A percentile compares a stretch with the other conserved stretches of the same genome.
phyloP scores from a whole-genome alignment of 2,797 vertebrate genomes.

The Schizopygopsis pylzovi region DNA sequence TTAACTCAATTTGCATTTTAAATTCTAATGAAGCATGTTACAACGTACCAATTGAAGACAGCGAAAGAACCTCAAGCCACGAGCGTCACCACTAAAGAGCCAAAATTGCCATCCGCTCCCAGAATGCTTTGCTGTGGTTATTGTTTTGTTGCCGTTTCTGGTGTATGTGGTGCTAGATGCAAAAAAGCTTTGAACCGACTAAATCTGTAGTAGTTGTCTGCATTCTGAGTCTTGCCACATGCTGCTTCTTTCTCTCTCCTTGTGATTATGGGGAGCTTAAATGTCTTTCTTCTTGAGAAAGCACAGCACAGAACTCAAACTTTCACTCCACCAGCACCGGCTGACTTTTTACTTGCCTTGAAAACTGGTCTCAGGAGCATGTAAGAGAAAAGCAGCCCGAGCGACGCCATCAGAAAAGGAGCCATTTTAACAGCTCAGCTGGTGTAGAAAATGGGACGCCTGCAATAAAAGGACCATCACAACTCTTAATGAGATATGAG shows the following conservation, averaged over 20 bases:
- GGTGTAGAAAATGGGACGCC: constrained; percentile 30
- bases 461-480: constrained; percentile 27
- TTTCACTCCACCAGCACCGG: constrained; percentile 27
- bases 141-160: constrained; percentile 24
- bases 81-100: background rate
- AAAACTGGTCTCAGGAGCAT: constrained; percentile 26
- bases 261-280: constrained; percentile 47
- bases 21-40: constrained; percentile 17
- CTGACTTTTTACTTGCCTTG: constrained; percentile 30
- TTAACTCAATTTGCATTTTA: background rate
- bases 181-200: constrained; percentile 28
- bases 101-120: background rate
- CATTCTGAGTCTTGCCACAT: constrained; percentile 22
- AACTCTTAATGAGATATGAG: constrained; percentile 49
- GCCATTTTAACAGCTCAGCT: constrained; percentile 46
- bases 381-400: constrained; percentile 17
- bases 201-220: constrained; percentile 48
- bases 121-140: constrained; percentile 33
- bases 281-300: constrained; percentile 40
- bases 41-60: background rate
- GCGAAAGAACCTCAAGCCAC: background rate
- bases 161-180: background rate
- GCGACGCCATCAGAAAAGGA: constrained; percentile 1
- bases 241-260: constrained; percentile 37
- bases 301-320: constrained; percentile 26